Evolutionary conservation across 2,888 invertebrate genomes (phyloP).

Genomic region (Eupithecia inturbata): DNA sequence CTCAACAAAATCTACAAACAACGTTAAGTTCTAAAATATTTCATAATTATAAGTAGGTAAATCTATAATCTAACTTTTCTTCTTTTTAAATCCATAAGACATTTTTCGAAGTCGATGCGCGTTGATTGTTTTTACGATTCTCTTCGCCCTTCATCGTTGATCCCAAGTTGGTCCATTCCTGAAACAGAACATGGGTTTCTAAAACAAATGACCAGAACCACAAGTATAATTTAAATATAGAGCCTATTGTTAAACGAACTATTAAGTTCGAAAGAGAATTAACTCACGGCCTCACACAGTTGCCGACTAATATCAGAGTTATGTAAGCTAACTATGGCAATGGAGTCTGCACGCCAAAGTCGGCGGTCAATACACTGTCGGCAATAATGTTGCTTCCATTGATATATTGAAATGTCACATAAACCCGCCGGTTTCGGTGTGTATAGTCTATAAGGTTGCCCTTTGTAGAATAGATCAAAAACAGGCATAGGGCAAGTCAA

Average conservation of each 20-base stretch:
- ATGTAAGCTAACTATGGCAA: constrained; percentile 20
- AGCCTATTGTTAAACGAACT: constrained; percentile 9
- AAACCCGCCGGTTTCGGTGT: too few species aligned
- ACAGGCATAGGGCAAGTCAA: too few species aligned
- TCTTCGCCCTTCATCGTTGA: not conserved
- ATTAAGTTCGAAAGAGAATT: constrained; percentile 14
- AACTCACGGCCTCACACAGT: not conserved
- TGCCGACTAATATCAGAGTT: not conserved
- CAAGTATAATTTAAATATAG: constrained; percentile 5
- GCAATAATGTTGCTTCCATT: too few species aligned
- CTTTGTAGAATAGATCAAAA: too few species aligned
- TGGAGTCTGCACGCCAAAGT: not conserved
- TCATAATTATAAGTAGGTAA: too few species aligned
- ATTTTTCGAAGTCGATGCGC: not conserved
- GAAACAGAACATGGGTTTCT: constrained; percentile 1
- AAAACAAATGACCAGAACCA: not conserved
- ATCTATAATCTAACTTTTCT: too few species aligned
- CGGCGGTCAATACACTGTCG: too few species aligned
- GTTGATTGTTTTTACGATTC: not conserved
- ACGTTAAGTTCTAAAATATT: too few species aligned
- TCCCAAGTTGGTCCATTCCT: not conserved
- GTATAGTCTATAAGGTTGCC: too few species aligned
- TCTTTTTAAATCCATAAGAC: too few species aligned
- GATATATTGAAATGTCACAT: too few species aligned
- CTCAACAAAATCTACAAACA: too few species aligned